These are phyloP conservation scores for Enteromius unitaeniatus DNA, from an alignment of 2,797 vertebrate genomes.

Conservation along the genomic window DNA sequence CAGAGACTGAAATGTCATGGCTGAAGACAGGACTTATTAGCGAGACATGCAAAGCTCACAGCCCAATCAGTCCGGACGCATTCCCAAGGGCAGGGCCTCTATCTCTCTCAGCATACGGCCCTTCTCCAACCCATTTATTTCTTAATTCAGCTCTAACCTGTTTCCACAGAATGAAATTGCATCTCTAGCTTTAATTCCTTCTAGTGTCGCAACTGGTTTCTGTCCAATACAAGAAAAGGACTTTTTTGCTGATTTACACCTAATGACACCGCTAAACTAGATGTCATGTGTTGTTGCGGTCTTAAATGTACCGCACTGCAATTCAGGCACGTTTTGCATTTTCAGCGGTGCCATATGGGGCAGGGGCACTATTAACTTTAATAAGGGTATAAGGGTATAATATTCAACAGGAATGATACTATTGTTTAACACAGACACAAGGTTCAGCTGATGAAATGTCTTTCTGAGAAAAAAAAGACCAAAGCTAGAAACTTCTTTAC, in stretches of 20 bases:
- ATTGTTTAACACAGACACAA: background rate
- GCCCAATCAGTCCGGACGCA: slow-evolving; percentile 51
- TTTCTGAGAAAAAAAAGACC: background rate
- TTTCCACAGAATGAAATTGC: slow-evolving; percentile 38
- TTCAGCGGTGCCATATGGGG: background rate
- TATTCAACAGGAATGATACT: background rate
- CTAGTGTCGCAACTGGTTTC: slow-evolving; percentile 30
- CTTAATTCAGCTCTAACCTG: slow-evolving; percentile 46
- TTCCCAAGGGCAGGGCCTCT: slow-evolving; percentile 13
- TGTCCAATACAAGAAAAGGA: background rate
- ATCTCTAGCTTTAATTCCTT: slow-evolving; percentile 38
- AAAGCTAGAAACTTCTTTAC: no score
- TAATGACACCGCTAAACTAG: background rate
- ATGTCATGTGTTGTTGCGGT: background rate
- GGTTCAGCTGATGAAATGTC: background rate
- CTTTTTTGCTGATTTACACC: background rate
- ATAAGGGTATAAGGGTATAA: background rate
- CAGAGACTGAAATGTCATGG: slow-evolving; percentile 31
- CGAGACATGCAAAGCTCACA: slow-evolving; percentile 63
- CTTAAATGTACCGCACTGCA: background rate
- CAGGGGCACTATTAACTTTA: background rate
- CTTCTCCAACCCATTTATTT: slow-evolving; percentile 50
- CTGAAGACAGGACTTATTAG: slow-evolving; percentile 44
- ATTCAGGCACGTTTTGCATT: background rate
- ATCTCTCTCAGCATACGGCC: slow-evolving; percentile 26